A percentile compares a stretch with the other conserved stretches of the same genome.
phyloP scores from a whole-genome alignment of 1,140 invertebrate species.

The Aphaenogaster ashmeadi region DNA sequence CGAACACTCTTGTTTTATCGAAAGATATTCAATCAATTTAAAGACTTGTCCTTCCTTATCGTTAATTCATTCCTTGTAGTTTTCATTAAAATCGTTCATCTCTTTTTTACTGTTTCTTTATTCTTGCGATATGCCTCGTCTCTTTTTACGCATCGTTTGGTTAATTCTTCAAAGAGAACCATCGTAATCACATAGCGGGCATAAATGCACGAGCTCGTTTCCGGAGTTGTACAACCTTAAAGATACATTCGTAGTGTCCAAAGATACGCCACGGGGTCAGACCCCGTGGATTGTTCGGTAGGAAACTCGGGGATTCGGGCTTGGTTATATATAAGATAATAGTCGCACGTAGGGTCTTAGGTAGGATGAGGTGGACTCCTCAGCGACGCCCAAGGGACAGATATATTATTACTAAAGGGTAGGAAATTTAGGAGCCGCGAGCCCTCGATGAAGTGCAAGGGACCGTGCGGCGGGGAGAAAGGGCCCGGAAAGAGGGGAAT shows the following conservation, averaged over 20 bases:
- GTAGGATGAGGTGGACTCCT: conserved; percentile 65
- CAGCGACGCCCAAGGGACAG: conserved; percentile 78
- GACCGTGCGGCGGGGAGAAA: conserved; percentile 61
- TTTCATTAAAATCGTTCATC: conserved; percentile 6
- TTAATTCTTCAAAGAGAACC: conserved; percentile 49
- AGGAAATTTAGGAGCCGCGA: conserved; percentile 76
- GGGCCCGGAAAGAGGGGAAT: conserved; percentile 42
- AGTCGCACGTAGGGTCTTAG: conserved; percentile 70
- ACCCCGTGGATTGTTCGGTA: conserved; percentile 41
- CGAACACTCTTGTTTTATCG: neutral
- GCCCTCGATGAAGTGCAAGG: conserved; percentile 77
- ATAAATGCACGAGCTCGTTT: conserved; percentile 55
- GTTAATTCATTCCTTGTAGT: conserved; percentile 25
- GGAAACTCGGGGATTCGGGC: conserved; percentile 41
- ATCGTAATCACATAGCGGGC: conserved; percentile 10
- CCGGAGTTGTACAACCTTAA: conserved; percentile 50
- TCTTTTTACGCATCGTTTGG: conserved; percentile 29
- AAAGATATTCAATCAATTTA: conserved; percentile 59
- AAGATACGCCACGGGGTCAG: conserved; percentile 53
- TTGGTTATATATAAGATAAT: conserved; percentile 77
- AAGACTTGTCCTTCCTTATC: conserved; percentile 21
- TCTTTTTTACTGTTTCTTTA: conserved; percentile 18
- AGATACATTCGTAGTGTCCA: conserved; percentile 51
- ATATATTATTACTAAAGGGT: conserved; percentile 81
- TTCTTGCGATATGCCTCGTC: too few species aligned